Conservation (phyloP, 2,888 invertebrate species). For the Branchellion lobata region DNA sequence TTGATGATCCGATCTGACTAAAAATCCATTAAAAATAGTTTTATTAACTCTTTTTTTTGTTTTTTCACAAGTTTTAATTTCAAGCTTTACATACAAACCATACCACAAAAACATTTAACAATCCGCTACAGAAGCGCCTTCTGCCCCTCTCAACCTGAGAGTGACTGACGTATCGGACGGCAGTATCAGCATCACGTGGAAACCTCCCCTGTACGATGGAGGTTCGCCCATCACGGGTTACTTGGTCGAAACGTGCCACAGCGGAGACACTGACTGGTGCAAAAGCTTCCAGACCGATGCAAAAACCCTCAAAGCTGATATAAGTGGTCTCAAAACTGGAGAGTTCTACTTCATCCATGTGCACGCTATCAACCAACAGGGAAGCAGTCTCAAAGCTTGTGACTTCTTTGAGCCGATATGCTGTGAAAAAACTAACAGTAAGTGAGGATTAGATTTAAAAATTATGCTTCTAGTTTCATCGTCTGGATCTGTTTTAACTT, state of each 20-base stretch:
- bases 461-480: neutral
- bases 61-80: no score
- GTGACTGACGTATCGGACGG: conserved; percentile 56
- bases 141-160: conserved; percentile 52
- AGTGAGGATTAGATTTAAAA: neutral
- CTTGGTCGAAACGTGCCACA: conserved; percentile 52
- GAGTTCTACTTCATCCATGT: conserved; percentile 64
- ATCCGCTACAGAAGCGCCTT: conserved; percentile 48
- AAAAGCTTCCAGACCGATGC: conserved; percentile 44
- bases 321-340: conserved; percentile 77
- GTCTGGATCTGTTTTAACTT: neutral
- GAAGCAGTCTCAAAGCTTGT: conserved; percentile 54
- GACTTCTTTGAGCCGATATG: conserved; percentile 36
- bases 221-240: conserved; percentile 75
- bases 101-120: no score
- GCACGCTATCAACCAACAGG: conserved; percentile 59
- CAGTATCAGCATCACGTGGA: conserved; percentile 71
- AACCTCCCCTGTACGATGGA: conserved; percentile 72
- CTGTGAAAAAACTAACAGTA: conserved; percentile 32
- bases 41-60: neutral
- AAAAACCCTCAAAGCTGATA: conserved; percentile 65
- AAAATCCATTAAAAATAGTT: no score
- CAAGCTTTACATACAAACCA: no score
- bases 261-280: conserved; percentile 33
- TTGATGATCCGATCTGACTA: no score